Conservation (phyloP, 2,888 invertebrate genomes). For the Pilophorus perplexus region DNA sequence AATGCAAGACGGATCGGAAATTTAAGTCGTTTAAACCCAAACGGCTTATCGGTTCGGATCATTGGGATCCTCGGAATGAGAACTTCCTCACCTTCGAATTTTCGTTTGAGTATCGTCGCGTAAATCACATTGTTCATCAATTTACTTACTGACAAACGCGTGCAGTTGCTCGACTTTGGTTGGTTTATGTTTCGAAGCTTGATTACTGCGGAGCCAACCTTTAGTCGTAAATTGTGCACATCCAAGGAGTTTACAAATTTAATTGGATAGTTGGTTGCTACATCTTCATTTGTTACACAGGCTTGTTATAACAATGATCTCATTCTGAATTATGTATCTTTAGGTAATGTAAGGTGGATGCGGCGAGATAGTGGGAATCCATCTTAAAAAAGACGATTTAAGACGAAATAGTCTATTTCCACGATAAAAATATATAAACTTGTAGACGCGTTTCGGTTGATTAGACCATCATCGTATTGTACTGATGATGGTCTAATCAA, state of each 20-base stretch:
- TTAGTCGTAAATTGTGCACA: not conserved
- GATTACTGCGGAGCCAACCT: not conserved
- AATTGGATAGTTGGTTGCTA: conserved; percentile 44
- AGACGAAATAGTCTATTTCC: no score
- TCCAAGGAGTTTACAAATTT: not conserved
- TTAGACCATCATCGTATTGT: no score
- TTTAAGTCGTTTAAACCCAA: conserved; percentile 46
- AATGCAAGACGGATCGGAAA: conserved; percentile 47
- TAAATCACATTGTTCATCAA: conserved; percentile 49
- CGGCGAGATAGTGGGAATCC: no score
- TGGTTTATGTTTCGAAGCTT: conserved; percentile 47
- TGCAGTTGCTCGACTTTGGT: conserved; percentile 50
- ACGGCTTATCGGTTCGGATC: conserved; percentile 39
- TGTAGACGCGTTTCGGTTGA: no score
- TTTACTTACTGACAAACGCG: conserved; percentile 47
- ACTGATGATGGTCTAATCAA: no score
- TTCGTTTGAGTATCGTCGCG: conserved; percentile 47
- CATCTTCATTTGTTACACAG: no score
- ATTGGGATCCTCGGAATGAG: conserved; percentile 44
- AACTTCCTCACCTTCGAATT: conserved; percentile 49
- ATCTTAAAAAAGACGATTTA: no score
- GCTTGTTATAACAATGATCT: no score
- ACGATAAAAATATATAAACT: no score
- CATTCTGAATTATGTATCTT: no score
- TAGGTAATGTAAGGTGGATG: no score